Base-by-base conservation (phyloP, 1,140 invertebrate species). In the Bombyx mandarina region DNA sequence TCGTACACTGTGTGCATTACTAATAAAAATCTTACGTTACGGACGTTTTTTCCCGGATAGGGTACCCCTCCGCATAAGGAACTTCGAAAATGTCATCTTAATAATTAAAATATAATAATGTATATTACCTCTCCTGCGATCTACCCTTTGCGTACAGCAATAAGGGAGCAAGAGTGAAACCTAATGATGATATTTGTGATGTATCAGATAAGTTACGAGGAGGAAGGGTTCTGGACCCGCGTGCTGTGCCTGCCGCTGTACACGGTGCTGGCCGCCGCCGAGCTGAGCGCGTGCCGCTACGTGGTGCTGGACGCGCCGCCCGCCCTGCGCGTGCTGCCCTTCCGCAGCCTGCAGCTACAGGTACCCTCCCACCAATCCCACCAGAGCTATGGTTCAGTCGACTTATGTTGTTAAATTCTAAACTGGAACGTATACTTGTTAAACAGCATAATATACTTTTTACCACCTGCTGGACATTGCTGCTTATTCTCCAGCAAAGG, bases 161-260 rank as follows among this genome's bases (percentile, higher is more conserved):
- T 12, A 52, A 9, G 43, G 8, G 45, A 5, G 9, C 4, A 47
- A 4, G 45, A 4, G 9, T 47, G 5, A 7, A 47, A 4, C 9
- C 9, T 8, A 9, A 12, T 18, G n/a, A 12, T n/a, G n/a, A 6
- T 22, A 45, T 67, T 78, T 77, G 75, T 81, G 47, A 75, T 69
- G 22, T 84, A 81, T 69, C 72, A 75, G 52, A 78, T 79, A 62
- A 48, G 68, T 7, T 72, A 73, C 48, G 48, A 26, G 4, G 48
- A 50, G 18, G 35, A 50, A 0, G 58, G 62, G 63, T 81, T 82
- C 71, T 63, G 75, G 0, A 89, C 93, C 48, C 90, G 93, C 65
- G 92, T 96, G 53, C 93, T 94, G 76, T 96, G 95, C 83, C 95
- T 96, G 79, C 95, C 95, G 63, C 89, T 97, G 54, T 94, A 93